Conservation (phyloP, 2,113 vertebrate species). For the Mugil cephalus region DNA sequence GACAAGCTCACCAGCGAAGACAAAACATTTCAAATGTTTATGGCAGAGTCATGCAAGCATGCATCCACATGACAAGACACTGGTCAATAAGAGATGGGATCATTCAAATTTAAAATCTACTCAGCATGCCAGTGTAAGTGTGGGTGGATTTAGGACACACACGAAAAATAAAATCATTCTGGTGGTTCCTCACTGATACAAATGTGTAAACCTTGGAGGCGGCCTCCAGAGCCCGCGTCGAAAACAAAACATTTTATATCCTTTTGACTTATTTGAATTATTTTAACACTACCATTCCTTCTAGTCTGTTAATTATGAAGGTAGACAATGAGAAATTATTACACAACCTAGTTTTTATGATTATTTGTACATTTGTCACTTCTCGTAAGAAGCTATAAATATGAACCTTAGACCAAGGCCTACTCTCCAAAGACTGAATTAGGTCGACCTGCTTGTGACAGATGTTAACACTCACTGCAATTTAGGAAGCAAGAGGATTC, state of each 20-base stretch:
- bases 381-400: background rate
- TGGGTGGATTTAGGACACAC: background rate
- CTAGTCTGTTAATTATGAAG: too few relatives aligned
- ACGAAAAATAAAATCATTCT: too few relatives aligned
- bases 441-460: background rate
- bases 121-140: background rate
- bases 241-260: background rate
- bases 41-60: slow-evolving; percentile 53
- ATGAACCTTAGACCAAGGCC: background rate
- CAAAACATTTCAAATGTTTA: background rate
- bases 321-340: too few relatives aligned
- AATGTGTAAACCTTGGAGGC: background rate
- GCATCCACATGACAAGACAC: slow-evolving; percentile 1
- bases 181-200: background rate
- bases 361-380: background rate
- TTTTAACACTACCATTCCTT: background rate
- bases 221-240: background rate
- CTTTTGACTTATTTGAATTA: background rate
- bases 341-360: too few relatives aligned
- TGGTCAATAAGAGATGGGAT: background rate
- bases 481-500: slow-evolving; percentile 31
- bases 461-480: background rate
- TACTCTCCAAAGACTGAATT: too few relatives aligned
- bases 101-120: background rate
- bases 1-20: slow-evolving; percentile 28